Evolutionary conservation across 2,888 invertebrate species (phyloP), one percentile per base, ranked within the genome.

Genomic region (Epistrophe eligans): DNA sequence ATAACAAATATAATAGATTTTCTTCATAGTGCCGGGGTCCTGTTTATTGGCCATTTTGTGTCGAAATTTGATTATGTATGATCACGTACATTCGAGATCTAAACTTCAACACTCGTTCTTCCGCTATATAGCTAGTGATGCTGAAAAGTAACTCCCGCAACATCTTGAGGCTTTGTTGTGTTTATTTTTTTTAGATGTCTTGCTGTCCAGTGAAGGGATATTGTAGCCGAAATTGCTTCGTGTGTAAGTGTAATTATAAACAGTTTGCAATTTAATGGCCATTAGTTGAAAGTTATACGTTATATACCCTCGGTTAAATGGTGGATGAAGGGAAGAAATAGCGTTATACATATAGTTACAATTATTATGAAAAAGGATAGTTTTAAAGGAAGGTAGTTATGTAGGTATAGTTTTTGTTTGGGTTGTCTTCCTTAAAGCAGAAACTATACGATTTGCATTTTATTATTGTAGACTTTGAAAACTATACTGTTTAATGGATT

Each of bases 1-100:
- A 24, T 24, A 70, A 72, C 79, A 79, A 55, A 87, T 83, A 76
- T 87, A 87, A 79, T 76, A 79, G 71, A 83, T 87, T 73, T 74
- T 58, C 52, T 28, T 32, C 32, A 45, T 43, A 28, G n/a, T 38
- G 67, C 24, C 9, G 81, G 62, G 43, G 24, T 58, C 58, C 58
- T 58, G 55, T 35, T 76, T 66, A 74, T 76, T 87, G 83, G 79
- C 74, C 72, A 76, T 87, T 87, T 83, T 87, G 48, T 40, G 71
- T 76, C 57, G 48, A 87, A 87, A 87, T 89, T 89, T 85, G 89
- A 89, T 89, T 89, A 89, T 89, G 89, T 88, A 83, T 83, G 88
- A 88, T 88, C 89, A 89, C 89, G 89, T 89, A 84, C 88, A 70
- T 74, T 70, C 15, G 4, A 70, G 38, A 55, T 87, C 45, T 66